Evolutionary conservation across 2,888 invertebrate species (phyloP).

Genomic region (Taenaris catops): DNA sequence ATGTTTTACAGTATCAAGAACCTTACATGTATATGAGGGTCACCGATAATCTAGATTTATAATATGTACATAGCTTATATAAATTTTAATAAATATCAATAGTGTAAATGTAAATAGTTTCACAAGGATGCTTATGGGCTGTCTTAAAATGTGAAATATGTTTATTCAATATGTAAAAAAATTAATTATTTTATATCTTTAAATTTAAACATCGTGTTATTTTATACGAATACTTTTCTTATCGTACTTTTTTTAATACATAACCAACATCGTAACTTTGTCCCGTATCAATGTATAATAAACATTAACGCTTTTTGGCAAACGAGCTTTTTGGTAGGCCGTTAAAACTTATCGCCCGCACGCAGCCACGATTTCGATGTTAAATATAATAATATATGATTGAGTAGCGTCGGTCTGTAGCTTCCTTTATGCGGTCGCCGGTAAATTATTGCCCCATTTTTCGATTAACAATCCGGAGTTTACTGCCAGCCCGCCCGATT

Average conservation of each 20-base stretch:
- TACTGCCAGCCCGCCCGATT: slow-evolving; percentile 5
- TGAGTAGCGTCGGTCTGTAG: slow-evolving; percentile 12
- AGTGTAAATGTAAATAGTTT: too few species aligned
- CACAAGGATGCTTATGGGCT: too few species aligned
- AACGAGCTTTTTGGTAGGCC: slow-evolving; percentile 22
- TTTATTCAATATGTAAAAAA: too few species aligned
- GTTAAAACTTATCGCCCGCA: slow-evolving; percentile 24
- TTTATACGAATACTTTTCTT: background rate
- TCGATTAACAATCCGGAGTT: slow-evolving; percentile 11
- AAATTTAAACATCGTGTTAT: too few species aligned
- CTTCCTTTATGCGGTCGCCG: slow-evolving; percentile 16
- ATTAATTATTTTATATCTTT: too few species aligned
- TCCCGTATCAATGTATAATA: slow-evolving; percentile 15
- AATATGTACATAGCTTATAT: too few species aligned
- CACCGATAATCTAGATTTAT: too few species aligned
- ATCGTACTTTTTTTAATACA: slow-evolving; percentile 8
- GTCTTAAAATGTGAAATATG: too few species aligned
- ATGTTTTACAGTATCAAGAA: too few species aligned
- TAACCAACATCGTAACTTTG: slow-evolving; percentile 9
- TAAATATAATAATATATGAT: slow-evolving; percentile 20
- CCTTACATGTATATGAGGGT: too few species aligned
- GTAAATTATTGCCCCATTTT: slow-evolving; percentile 14
- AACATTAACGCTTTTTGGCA: slow-evolving; percentile 22
- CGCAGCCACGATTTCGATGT: slow-evolving; percentile 19
- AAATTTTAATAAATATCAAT: too few species aligned